These are phyloP conservation scores for Pasiphila rectangulata DNA, from an alignment of 2,888 invertebrate species.

Conservation along the genomic window DNA sequence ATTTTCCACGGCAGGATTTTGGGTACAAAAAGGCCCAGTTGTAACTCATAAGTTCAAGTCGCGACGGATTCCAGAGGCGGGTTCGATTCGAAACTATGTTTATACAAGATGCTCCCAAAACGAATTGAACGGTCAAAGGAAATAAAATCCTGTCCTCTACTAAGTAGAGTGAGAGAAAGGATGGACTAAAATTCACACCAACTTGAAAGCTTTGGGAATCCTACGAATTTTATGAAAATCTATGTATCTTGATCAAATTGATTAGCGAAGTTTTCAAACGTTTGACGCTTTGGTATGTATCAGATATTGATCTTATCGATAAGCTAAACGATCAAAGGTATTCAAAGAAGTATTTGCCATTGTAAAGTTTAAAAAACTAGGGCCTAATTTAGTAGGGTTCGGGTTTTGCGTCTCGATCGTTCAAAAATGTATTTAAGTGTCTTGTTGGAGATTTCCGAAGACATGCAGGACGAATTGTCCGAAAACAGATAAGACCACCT, in stretches of 20 bases:
- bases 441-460: too few relatives aligned
- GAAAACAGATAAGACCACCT: too few relatives aligned
- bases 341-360: background rate
- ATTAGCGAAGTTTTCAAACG: background rate
- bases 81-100: slow-evolving; percentile 49
- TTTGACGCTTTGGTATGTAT: background rate
- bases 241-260: background rate
- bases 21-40: slow-evolving; percentile 54
- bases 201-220: too few relatives aligned
- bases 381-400: too few relatives aligned
- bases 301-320: background rate
- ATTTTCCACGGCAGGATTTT: slow-evolving; percentile 48
- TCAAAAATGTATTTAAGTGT: too few relatives aligned
- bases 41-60: slow-evolving; percentile 74
- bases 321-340: background rate
- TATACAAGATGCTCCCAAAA: slow-evolving; percentile 49
- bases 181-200: too few relatives aligned
- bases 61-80: slow-evolving; percentile 60
- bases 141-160: too few relatives aligned
- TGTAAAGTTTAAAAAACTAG: background rate
- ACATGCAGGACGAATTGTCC: too few relatives aligned
- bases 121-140: too few relatives aligned
- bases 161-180: too few relatives aligned
- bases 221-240: too few relatives aligned
- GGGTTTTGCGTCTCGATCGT: too few relatives aligned